Conservation (phyloP, 2,797 vertebrate species). For the Notolepis coatsorum region DNA sequence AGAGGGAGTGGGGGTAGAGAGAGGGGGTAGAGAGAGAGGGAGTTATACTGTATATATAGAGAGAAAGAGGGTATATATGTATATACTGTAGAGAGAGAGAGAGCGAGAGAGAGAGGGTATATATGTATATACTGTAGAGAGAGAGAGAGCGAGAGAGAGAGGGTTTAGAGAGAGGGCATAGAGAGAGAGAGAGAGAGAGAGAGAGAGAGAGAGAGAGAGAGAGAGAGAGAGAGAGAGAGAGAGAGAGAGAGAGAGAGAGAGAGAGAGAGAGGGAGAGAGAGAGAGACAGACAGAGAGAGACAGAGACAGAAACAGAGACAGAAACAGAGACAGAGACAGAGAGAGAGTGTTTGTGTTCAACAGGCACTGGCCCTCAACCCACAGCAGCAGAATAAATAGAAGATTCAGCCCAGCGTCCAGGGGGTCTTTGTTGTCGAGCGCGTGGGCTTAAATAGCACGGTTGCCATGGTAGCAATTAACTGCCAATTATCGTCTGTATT, state of each 20-base stretch:
- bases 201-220: not conserved
- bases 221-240: slow-evolving; percentile 5
- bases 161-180: not conserved
- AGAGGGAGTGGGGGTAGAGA: not conserved
- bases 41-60: not conserved
- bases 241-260: slow-evolving; percentile 14
- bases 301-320: too few relatives aligned
- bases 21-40: not conserved
- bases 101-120: too few relatives aligned
- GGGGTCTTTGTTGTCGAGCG: slow-evolving; percentile 49
- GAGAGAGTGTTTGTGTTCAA: too few relatives aligned
- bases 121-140: too few relatives aligned
- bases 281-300: too few relatives aligned
- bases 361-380: too few relatives aligned
- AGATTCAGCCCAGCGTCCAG: too few relatives aligned
- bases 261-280: not conserved
- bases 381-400: too few relatives aligned
- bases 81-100: too few relatives aligned
- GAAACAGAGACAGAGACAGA: too few relatives aligned
- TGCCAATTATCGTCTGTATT: slow-evolving; percentile 73
- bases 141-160: slow-evolving; percentile 7
- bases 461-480: slow-evolving; percentile 81
- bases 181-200: not conserved
- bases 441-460: slow-evolving; percentile 68
- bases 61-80: not conserved